Evolutionary conservation across 2,113 vertebrate species (phyloP), one percentile per base, ranked within the genome.

Genomic region (Hylia prasina): DNA sequence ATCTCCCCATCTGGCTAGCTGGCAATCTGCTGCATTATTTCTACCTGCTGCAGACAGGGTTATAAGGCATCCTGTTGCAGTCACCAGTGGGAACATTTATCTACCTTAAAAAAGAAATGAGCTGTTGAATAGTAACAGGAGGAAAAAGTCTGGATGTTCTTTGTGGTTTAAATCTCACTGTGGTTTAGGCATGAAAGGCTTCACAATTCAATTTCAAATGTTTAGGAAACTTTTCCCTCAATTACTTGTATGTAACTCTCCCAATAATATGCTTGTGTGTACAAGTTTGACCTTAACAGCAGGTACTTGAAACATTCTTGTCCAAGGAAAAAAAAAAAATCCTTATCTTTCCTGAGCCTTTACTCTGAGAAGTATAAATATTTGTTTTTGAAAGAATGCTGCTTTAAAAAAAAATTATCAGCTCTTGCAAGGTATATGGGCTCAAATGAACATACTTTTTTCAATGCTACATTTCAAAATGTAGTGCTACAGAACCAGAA

Each of bases 361-460:
- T 88, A 82, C 25, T 66, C 45, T 64, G 87, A 60, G 65, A 91
- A 87, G 21, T 81, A 56, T 47, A 93, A 96, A 93, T 79, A 89
- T 79, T 93, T 87, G 31, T 2, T 89, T 94, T 94, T 65, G 81
- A 95, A 87, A 91, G 25, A 82, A 42, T 2, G 15, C 31, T 53
- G 14, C 13, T 82, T 79, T 47, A 57, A 82, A 79, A 39, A n/a
- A 73, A 40, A 33, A 5, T 0, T 47, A 42, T 8, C 47, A 4
- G 16, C 72, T 89, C 22, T 69, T 92, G 39, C 31, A 78, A 84
- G 16, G 28, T 81, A 18, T 22, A 4, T 61, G 18, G 89, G 35
- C 47, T 88, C 23, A 83, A 80, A 90, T 63, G 47, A 72, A 50
- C 30, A 24, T 47, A 57, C 23, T 82, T 95, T 82, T 95, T 44